Evolutionary conservation across 2,113 vertebrate species (phyloP).

Genomic region (Colossoma macropomum): DNA sequence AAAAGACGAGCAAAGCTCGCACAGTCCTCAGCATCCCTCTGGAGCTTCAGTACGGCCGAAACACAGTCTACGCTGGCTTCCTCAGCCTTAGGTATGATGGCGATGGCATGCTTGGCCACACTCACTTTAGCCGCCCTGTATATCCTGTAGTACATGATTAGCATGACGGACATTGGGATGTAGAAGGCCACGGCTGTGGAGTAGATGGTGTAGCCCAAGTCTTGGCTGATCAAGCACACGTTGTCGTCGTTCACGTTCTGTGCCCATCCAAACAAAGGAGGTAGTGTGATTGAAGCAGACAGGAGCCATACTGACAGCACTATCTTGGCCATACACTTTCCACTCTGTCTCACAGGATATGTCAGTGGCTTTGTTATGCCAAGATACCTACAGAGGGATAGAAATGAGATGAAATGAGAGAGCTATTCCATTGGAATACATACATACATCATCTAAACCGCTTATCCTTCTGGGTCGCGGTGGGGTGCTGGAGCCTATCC

Average conservation of each 20-base stretch:
- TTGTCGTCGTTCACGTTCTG: constrained; percentile 85
- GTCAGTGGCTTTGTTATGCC: constrained; percentile 88
- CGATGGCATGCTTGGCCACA: constrained; percentile 84
- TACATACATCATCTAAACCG: too few species aligned
- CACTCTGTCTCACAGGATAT: constrained; percentile 85
- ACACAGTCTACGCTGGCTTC: constrained; percentile 68
- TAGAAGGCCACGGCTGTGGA: constrained; percentile 88
- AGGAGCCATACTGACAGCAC: constrained; percentile 86
- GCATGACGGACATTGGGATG: constrained; percentile 89
- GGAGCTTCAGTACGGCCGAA: constrained; percentile 75
- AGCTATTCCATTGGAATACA: neutral
- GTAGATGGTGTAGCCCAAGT: constrained; percentile 88
- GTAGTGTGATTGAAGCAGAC: constrained; percentile 86
- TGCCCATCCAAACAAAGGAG: constrained; percentile 87
- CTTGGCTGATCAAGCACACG: constrained; percentile 88
- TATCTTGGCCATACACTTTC: constrained; percentile 88
- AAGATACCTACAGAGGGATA: constrained; percentile 77
- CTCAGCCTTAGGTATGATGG: constrained; percentile 71
- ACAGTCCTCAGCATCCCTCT: constrained; percentile 84
- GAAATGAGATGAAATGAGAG: neutral
- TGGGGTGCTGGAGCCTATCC: too few species aligned
- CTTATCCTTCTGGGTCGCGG: too few species aligned
- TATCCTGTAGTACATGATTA: constrained; percentile 89
- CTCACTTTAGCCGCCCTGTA: constrained; percentile 85
- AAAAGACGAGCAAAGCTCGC: constrained; percentile 81